Conservation (phyloP, 2,888 invertebrate species). For the Rosalia funebris region DNA sequence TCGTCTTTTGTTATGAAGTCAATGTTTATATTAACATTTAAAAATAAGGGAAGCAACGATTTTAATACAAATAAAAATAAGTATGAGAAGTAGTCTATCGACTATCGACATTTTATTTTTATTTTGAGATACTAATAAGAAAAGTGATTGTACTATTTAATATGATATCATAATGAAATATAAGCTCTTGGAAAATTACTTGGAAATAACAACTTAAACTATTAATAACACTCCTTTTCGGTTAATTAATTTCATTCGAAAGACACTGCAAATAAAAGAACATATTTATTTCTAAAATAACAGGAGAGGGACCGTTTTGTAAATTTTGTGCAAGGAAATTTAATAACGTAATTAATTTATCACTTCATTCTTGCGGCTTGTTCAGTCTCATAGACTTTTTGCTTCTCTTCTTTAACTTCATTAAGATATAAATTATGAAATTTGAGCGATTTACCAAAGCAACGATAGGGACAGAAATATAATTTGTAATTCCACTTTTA, state of each 20-base stretch:
- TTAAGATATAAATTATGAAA: constrained; percentile 15
- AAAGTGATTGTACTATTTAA: no score
- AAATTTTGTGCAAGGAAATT: constrained; percentile 18
- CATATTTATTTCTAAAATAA: background rate
- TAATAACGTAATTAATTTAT: constrained; percentile 28
- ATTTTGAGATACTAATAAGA: no score
- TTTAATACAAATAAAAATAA: no score
- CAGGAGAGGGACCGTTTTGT: background rate
- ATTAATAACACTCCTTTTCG: background rate
- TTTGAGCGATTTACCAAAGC: constrained; percentile 8
- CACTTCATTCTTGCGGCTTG: constrained; percentile 19
- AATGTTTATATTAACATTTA: no score
- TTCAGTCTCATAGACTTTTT: constrained; percentile 1
- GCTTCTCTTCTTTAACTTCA: constrained; percentile 11
- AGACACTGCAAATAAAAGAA: background rate
- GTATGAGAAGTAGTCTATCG: no score
- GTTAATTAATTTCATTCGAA: background rate
- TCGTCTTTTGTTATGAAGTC: no score
- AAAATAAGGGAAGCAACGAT: no score
- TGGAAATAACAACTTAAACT: no score
- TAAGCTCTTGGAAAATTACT: no score
- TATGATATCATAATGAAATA: no score
- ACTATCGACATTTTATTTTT: no score
- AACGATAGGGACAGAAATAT: constrained; percentile 18
- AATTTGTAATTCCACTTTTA: constrained; percentile 21